A percentile compares a stretch with the other conserved stretches of the same genome.
These are phyloP conservation scores for Cylloceria caligata DNA, from an alignment of 2,888 invertebrate genomes.

Conservation along the genomic window DNA sequence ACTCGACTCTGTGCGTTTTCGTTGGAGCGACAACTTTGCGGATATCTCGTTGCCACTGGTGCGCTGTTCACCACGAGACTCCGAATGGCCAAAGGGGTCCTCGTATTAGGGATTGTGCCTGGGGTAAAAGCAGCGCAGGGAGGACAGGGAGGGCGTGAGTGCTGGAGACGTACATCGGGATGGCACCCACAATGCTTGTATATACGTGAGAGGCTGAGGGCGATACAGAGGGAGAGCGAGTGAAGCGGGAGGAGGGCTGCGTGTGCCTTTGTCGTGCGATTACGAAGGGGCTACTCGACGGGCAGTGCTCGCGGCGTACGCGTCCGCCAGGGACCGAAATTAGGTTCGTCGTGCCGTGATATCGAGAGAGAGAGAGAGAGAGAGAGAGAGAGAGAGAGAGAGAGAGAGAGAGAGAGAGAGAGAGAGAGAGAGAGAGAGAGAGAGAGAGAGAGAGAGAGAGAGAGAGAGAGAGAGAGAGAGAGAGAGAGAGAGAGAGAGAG, in stretches of 20 bases:
- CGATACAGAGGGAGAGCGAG: conserved; percentile 38
- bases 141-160: conserved; percentile 35
- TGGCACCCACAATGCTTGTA: conserved; percentile 14
- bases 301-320: conserved; percentile 57
- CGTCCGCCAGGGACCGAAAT: conserved; percentile 71
- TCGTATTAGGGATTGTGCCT: conserved; percentile 25
- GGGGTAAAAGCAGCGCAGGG: conserved; percentile 6
- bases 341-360: conserved; percentile 76
- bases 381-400: conserved; percentile 35
- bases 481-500: conserved; percentile 44
- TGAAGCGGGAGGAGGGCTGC: conserved; percentile 45
- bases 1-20: conserved; percentile 40
- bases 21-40: conserved; percentile 64
- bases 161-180: conserved; percentile 49
- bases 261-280: conserved; percentile 77
- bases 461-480: conserved; percentile 53
- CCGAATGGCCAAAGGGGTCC: conserved; percentile 53
- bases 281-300: conserved; percentile 72
- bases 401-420: conserved; percentile 33
- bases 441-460: conserved; percentile 63
- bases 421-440: no score
- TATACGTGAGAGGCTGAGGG: conserved; percentile 32
- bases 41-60: conserved; percentile 45
- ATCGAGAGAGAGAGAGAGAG: conserved; percentile 70
- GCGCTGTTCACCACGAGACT: conserved; percentile 44